A percentile compares a stretch with the other conserved stretches of the same genome.
These are phyloP conservation scores for Anthopleura sola DNA, from an alignment of 64 coral and sea anemone genomes.

Conservation along the genomic window DNA sequence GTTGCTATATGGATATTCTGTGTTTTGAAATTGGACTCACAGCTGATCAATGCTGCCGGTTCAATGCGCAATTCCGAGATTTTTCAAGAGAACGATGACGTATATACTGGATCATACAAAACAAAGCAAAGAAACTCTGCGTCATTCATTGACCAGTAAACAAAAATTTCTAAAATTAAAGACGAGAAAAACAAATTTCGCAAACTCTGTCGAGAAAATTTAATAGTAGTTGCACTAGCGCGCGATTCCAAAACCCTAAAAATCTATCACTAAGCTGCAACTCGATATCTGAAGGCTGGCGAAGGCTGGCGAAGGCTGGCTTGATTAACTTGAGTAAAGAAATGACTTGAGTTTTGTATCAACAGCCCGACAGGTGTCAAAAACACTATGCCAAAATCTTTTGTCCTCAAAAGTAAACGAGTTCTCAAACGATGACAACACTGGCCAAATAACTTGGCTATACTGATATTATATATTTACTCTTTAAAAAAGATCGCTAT, in stretches of 20 bases:
- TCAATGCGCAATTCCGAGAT: neutral
- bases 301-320: no score
- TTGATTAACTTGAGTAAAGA: neutral
- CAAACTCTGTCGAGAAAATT: no score
- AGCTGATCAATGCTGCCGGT: no score
- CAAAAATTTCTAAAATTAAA: no score
- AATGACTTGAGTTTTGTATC: neutral
- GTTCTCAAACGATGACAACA: neutral
- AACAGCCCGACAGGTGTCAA: neutral
- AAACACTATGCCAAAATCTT: neutral
- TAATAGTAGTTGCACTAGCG: no score
- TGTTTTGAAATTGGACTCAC: neutral
- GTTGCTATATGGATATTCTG: neutral
- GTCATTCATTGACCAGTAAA: no score
- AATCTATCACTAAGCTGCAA: no score
- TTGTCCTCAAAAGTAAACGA: neutral
- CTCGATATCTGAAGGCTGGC: neutral
- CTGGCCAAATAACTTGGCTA: neutral
- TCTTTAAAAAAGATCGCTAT: neutral
- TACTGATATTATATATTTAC: neutral
- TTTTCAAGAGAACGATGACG: no score
- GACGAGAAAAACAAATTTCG: no score
- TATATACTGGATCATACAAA: no score
- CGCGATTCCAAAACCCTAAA: no score
- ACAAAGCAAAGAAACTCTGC: no score